Percentiles rank a stretch among this genome's conserved stretches.
These are phyloP conservation scores for Toxostoma redivivum DNA, from an alignment of 2,113 vertebrate species.

Conservation along the genomic window DNA sequence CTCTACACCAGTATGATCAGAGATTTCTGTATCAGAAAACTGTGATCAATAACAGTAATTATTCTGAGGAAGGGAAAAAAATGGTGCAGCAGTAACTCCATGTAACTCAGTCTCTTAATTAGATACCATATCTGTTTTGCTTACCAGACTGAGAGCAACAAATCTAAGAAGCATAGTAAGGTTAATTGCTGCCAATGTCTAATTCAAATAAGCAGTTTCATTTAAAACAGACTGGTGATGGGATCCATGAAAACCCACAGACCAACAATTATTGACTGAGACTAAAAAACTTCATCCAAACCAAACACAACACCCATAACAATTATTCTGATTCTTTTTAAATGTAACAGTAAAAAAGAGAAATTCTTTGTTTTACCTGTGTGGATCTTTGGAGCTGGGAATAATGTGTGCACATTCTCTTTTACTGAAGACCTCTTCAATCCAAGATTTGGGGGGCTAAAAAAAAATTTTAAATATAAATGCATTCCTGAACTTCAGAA, in stretches of 20 bases:
- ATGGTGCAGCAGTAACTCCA: not conserved
- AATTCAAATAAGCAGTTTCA: not conserved
- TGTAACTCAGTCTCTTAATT: not conserved
- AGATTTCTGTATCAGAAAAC: not conserved
- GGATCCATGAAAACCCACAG: not conserved
- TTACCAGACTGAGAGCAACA: not conserved
- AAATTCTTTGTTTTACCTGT: slow-evolving; percentile 73
- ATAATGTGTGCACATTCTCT: slow-evolving; percentile 90
- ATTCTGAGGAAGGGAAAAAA: not conserved
- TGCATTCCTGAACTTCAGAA: not conserved
- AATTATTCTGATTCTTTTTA: not conserved
- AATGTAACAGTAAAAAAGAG: not conserved
- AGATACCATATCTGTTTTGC: not conserved
- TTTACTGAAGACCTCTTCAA: slow-evolving; percentile 87
- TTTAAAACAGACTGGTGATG: not conserved
- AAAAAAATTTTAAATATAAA: slow-evolving; percentile 50
- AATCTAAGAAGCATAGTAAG: not conserved
- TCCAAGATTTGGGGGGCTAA: slow-evolving; percentile 87
- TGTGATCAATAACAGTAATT: not conserved
- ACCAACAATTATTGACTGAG: not conserved
- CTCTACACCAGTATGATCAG: not conserved
- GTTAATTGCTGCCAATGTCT: not conserved
- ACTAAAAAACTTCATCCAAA: not conserved
- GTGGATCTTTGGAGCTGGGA: slow-evolving; percentile 82
- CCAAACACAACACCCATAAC: not conserved